These are phyloP conservation scores for Coracopsis vasa DNA, from an alignment of 2,113 vertebrate genomes.

Conservation along the genomic window DNA sequence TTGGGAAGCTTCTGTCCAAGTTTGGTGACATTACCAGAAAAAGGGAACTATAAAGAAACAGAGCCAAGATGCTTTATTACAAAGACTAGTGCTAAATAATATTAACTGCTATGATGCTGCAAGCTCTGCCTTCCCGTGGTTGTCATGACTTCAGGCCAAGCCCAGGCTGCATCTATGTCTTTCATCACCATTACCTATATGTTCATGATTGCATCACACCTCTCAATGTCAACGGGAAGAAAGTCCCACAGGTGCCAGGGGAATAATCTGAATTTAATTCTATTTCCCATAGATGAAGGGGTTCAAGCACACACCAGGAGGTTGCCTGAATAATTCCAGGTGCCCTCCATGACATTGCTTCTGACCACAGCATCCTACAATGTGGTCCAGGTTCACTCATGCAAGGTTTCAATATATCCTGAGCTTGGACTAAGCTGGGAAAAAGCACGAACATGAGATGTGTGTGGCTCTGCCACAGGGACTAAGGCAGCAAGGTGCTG, in stretches of 20 bases:
- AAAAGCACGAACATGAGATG: not conserved
- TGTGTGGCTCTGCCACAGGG: not conserved
- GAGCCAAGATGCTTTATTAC: not conserved
- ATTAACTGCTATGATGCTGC: not conserved
- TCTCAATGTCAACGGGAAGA: accelerated
- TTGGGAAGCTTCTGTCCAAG: constrained; percentile 51
- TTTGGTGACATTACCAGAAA: constrained; percentile 40
- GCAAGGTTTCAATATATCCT: not conserved
- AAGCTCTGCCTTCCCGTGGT: not conserved
- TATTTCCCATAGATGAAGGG: not conserved
- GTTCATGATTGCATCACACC: accelerated
- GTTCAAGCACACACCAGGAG: not conserved
- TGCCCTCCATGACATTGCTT: not conserved
- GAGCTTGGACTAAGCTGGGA: not conserved
- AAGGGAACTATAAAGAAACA: constrained; percentile 37
- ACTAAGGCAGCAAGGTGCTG: not conserved
- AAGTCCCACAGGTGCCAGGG: not conserved
- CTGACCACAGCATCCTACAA: not conserved
- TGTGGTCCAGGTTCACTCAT: accelerated
- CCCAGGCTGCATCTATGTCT: not conserved
- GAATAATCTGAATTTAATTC: not conserved
- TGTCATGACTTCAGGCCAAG: not conserved
- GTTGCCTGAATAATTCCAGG: not conserved
- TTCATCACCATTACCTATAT: accelerated
- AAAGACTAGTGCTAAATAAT: not conserved